Base-by-base conservation (phyloP, 1,140 invertebrate species). In the Drosophila asahinai region DNA sequence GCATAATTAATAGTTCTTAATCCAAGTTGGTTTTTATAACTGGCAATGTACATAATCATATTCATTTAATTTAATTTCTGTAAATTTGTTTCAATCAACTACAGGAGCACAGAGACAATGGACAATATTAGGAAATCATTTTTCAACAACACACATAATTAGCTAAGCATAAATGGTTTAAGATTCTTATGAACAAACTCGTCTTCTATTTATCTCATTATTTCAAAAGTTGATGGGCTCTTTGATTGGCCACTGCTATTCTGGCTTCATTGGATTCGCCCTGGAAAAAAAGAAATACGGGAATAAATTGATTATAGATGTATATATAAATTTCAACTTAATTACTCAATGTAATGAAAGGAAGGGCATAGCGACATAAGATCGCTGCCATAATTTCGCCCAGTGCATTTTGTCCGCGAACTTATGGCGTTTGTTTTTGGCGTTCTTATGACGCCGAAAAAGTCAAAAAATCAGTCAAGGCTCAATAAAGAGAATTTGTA, bases 221-320 rank as follows among this genome's bases (percentile, higher is more conserved):
- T 95, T 97, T 97, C 93, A 97, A 95, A 91, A 97, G 95, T 92
- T 96, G 96, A 93, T 97, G 96, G 87, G 97, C 96, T 84, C 96
- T 95, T 94, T 97, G 96, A 93, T 97, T 97, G 86, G 96, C 97
- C 92, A 97, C 95, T 92, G 96, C 96, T 96, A 97, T 97, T 95
- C 96, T 95, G 84, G 96, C 96, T 94, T 95, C 95, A 93, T 96
- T 96, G 73, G 95, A 96, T 94, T 96, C 95, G 59, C 95, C 95
- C 95, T 95, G 51, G 5, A 89, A 89, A 27, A 8, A 43, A 66
- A 52, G 9, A 19, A 40, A 14, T 7, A 30, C 11, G 43, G 36
- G 4, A 12, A 45, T 38, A 4, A 49, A 25, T 43, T n/a, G 5
- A 0, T 14, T 5, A 30, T 57, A 43, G 1, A 57, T n/a, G n/a